Base-by-base conservation (phyloP, 1,140 invertebrate species). In the Chelonus insularis region DNA sequence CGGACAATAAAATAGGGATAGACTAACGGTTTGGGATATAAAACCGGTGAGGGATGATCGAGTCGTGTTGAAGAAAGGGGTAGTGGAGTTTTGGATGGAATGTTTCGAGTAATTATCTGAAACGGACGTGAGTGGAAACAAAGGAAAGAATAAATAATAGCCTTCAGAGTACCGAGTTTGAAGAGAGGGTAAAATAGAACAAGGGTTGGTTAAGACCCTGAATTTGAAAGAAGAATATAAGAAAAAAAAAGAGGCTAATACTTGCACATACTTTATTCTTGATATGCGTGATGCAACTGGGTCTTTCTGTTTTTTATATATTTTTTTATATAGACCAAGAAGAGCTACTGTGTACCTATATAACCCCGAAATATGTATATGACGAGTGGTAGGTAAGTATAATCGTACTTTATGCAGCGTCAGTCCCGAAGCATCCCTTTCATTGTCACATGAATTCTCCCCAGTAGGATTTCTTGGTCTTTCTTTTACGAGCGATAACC, bases 401-500 rank as follows among this genome's bases (percentile, higher is more conserved):
- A 60, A 60, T 60, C 58, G 58, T 48, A 60, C 58, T 60, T 60
- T 60, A 54, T 60, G 58, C 58, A 60, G 58, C 23, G 58, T 60
- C 58, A 60, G 34, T 37, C 16, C 34, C 18, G 25, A 54, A 16
- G 43, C 43, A 41, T 54, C 50, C 20, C 14, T 16, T 45, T 54
- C 48, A 54, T 60, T 54, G 48, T 54, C 58, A 54, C 58, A 36
- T 51, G 14, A 36, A 43, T 32, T 41, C 34, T 60, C 34, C 48
- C 25, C 48, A 25, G 20, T 29, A 12, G 37, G 37, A 45, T 43
- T 60, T 41, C 36, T 45, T 52, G n/a, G 12, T 34, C 39, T 59
- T 25, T 20, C 48, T 29, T 32, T 18, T 51, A 12, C 6, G 4
- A 8, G 4, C 6, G 9, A 45, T 14, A 8, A 45, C 16, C 12